A percentile compares a stretch with the other conserved stretches of the same genome.
phyloP scores from a whole-genome alignment of 2,888 invertebrate genomes.

The Aphidoletes aphidimyza region DNA sequence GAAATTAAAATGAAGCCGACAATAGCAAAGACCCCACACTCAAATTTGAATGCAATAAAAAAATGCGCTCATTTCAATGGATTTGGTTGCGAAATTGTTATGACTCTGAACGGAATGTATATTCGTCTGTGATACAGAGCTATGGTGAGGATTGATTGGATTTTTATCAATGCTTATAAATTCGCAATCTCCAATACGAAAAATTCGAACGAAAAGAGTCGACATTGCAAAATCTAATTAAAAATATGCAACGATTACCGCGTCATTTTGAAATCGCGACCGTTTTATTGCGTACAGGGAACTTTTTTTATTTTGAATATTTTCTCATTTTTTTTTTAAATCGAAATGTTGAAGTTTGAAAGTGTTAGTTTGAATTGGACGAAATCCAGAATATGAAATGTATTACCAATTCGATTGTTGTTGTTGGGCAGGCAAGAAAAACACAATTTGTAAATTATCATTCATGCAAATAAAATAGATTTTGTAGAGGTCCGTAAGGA shows the following conservation, averaged over 20 bases:
- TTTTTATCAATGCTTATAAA: slow-evolving; percentile 18
- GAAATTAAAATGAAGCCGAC: slow-evolving; percentile 4
- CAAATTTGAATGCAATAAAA: slow-evolving; percentile 30
- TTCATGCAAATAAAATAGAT: too few relatives aligned
- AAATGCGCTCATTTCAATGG: slow-evolving; percentile 18
- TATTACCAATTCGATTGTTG: too few relatives aligned
- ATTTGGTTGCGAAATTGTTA: slow-evolving; percentile 15
- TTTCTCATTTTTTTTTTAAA: too few relatives aligned
- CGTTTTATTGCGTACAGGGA: neutral
- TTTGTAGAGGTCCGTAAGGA: too few relatives aligned
- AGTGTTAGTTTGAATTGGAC: too few relatives aligned
- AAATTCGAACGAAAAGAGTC: neutral
- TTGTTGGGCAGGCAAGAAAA: too few relatives aligned
- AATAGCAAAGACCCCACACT: slow-evolving; percentile 8
- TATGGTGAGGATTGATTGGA: slow-evolving; percentile 10
- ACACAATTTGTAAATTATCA: too few relatives aligned
- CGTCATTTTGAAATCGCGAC: neutral
- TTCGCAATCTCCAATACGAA: neutral
- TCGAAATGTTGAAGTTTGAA: too few relatives aligned
- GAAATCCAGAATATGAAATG: too few relatives aligned
- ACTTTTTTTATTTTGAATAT: too few relatives aligned
- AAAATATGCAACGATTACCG: neutral
- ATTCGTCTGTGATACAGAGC: neutral
- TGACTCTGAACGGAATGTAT: neutral
- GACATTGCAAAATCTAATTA: neutral